Base-by-base conservation (phyloP, 53 echinoderm and acorn worm species). In the Mesocentrotus franciscanus region DNA sequence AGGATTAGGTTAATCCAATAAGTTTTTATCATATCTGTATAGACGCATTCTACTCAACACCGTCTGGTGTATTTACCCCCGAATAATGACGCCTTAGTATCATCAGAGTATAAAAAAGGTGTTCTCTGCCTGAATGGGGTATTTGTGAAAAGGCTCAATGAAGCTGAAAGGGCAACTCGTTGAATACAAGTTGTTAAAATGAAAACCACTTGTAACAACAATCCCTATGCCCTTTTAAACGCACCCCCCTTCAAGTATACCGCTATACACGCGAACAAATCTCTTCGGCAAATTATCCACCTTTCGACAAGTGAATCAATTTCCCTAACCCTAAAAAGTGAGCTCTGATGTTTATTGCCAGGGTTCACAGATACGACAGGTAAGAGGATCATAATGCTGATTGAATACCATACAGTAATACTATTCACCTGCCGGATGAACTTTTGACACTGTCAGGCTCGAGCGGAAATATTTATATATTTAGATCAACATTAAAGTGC, bases 101-200 rank as follows among this genome's bases (percentile, higher is more conserved):
- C 5, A 39, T 81, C 14, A 20, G 42, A 81, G 20, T 8, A 81
- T 5, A 49, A 4, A 39, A 81, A 81, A 81, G 81, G 39, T 81
- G 42, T 42, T 81, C 18, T 81, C 10, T 20, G 36, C 39, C 42
- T 33, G 76, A 76, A 76, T 76, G 33, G 76, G 3, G 14, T 76
- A 76, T 81, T 81, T 81, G 42, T 39, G 81, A 81, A 81, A 18
- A 42, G 81, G 22, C 20, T 81, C 42, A 81, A 39, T 42, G 81
- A 42, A 81, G 81, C 81, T 81, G 81, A 81, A 81, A 81, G 81
- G 81, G 81, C 81, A 81, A 81, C 81, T 42, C 36, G 42, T 39
- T 81, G 81, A 81, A 81, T 81, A 42, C 81, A 20, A 1, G 20
- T 42, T 81, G 81, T 16, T 36, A 36, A 18, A 39, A 42, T 81